Evolutionary conservation across 2,797 vertebrate species (phyloP).

Genomic region (Ceyx erithaca): DNA sequence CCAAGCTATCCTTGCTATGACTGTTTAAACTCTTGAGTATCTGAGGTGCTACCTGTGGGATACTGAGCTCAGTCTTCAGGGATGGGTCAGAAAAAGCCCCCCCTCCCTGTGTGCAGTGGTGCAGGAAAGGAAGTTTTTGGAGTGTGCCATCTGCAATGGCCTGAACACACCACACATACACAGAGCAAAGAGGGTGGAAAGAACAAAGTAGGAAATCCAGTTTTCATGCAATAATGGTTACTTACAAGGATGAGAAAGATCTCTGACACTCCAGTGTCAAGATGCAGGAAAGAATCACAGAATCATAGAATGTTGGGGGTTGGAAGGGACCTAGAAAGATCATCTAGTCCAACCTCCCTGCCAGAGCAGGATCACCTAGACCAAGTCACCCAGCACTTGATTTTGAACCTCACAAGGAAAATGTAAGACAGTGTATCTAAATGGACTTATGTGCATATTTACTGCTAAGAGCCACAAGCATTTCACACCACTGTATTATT

Average conservation of each 20-base stretch:
- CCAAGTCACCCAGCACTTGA: neutral
- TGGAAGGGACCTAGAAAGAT: too few species aligned
- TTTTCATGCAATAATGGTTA: neutral
- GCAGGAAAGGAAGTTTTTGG: neutral
- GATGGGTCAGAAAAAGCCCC: neutral
- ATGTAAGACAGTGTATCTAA: neutral
- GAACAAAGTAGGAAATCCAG: neutral
- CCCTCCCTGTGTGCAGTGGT: accelerated
- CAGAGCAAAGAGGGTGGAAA: neutral
- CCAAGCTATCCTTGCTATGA: neutral
- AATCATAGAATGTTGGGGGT: too few species aligned
- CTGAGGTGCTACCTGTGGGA: neutral
- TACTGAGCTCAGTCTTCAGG: neutral
- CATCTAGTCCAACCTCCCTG: too few species aligned
- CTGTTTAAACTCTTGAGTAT: neutral
- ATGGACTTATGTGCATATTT: neutral
- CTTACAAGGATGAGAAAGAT: neutral
- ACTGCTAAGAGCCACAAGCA: neutral
- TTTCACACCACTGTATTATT: neutral
- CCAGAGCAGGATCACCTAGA: too few species aligned
- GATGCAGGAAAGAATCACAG: neutral
- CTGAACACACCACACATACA: neutral
- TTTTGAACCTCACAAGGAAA: neutral
- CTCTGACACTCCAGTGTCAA: neutral
- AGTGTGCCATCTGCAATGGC: neutral